Evolutionary conservation across 2,797 vertebrate genomes (phyloP).

Genomic region (Ambastaia sidthimunki): DNA sequence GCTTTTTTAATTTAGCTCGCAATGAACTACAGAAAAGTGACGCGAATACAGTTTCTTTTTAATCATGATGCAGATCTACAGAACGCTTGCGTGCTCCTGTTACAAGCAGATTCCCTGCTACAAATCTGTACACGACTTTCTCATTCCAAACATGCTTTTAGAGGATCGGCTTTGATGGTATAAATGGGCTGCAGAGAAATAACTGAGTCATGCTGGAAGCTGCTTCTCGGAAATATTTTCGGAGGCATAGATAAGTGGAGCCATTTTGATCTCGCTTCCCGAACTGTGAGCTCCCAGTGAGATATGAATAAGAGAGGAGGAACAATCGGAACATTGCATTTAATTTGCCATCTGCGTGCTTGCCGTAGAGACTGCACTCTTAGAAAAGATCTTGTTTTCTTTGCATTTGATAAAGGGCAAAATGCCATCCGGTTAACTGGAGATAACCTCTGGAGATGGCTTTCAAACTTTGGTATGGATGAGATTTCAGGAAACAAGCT

Average conservation of each 20-base stretch:
- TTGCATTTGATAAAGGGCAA: conserved; percentile 9
- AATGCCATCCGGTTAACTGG: neutral
- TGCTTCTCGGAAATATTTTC: conserved; percentile 44
- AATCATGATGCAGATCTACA: neutral
- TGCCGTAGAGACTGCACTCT: neutral
- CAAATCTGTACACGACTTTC: conserved; percentile 31
- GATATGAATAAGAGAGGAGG: conserved; percentile 52
- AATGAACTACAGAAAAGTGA: neutral
- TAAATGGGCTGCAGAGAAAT: conserved; percentile 49
- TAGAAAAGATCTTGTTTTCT: conserved; percentile 34
- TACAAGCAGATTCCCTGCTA: conserved; percentile 3
- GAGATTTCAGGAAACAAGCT: neutral
- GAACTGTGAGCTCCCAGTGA: conserved; percentile 39
- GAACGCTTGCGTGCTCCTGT: conserved; percentile 4
- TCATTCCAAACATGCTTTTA: conserved; percentile 31
- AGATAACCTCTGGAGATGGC: conserved; percentile 13
- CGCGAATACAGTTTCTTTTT: neutral
- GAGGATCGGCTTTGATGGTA: conserved; percentile 48
- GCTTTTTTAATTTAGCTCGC: neutral
- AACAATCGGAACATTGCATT: conserved; percentile 53
- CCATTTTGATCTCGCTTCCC: conserved; percentile 39
- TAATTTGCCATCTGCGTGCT: conserved; percentile 53
- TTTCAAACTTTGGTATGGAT: neutral
- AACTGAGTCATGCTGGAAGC: conserved; percentile 49
- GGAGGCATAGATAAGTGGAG: conserved; percentile 42